These are phyloP conservation scores for Diarsia mendica DNA, from an alignment of 2,888 invertebrate genomes.

Conservation along the genomic window DNA sequence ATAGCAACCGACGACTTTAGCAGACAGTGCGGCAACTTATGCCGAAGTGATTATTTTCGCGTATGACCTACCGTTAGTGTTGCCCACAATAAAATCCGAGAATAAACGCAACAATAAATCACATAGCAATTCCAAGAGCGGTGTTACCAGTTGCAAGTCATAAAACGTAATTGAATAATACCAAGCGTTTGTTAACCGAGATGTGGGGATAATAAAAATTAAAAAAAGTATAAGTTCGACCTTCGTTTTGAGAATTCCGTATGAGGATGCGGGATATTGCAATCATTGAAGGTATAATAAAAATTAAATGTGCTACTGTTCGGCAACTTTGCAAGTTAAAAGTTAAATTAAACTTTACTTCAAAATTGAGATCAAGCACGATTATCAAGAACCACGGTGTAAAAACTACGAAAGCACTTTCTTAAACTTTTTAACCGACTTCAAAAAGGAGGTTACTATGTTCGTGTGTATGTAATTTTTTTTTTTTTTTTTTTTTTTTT, in stretches of 20 bases:
- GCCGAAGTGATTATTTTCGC: conserved; percentile 56
- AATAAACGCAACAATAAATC: conserved; percentile 85
- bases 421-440: no score
- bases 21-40: conserved; percentile 57
- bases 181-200: conserved; percentile 69
- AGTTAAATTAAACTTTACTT: not conserved
- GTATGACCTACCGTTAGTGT: conserved; percentile 67
- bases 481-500: no score
- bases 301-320: conserved; percentile 3
- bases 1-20: conserved; percentile 50
- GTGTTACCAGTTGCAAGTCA: conserved; percentile 80
- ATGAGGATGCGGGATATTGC: conserved; percentile 35
- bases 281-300: conserved; percentile 7
- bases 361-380: not conserved
- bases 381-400: not conserved
- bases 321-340: not conserved
- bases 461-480: no score
- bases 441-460: no score
- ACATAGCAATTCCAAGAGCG: conserved; percentile 77
- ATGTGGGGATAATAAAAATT: conserved; percentile 75
- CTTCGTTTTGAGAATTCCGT: conserved; percentile 49
- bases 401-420: no score
- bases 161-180: conserved; percentile 88
- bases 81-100: conserved; percentile 78
- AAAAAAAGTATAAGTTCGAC: conserved; percentile 63